phyloP scores from a whole-genome alignment of 2,888 invertebrate genomes.

The Acanthopleura granulata region DNA sequence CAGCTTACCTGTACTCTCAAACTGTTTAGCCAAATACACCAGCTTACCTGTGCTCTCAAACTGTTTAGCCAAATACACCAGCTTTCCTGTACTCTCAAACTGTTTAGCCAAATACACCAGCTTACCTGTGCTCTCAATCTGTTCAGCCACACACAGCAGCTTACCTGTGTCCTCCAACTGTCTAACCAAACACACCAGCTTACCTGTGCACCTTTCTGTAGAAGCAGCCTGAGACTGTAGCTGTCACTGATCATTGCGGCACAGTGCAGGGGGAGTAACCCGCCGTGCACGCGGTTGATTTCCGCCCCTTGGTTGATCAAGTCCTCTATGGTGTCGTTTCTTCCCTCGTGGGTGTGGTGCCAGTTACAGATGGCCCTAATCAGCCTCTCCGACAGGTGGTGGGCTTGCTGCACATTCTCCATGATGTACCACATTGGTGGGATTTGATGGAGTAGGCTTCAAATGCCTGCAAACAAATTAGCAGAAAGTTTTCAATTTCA shows the following conservation, averaged over 20 bases:
- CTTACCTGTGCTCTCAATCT: no score
- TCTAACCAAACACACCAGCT: background rate
- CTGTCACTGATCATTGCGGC: conserved; percentile 67
- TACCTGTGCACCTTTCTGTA: conserved; percentile 64
- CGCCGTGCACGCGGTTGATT: conserved; percentile 66
- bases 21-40: no score
- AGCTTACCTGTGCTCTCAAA: no score
- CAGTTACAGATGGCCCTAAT: conserved; percentile 64
- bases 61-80: no score
- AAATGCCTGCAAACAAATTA: no score
- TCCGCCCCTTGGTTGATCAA: conserved; percentile 64
- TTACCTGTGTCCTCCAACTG: no score
- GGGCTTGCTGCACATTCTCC: conserved; percentile 60
- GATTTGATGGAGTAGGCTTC: no score
- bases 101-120: no score
- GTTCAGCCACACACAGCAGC: no score
- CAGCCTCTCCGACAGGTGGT: conserved; percentile 63
- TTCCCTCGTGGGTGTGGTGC: conserved; percentile 39
- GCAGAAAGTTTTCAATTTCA: no score
- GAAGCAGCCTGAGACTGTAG: conserved; percentile 50
- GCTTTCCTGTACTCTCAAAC: no score
- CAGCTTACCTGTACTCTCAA: no score
- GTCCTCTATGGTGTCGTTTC: conserved; percentile 56
- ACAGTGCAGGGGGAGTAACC: conserved; percentile 66
- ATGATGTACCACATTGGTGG: conserved; percentile 64